Evolutionary conservation across 2,113 vertebrate species (phyloP).

Genomic region (Mungos mungo): DNA sequence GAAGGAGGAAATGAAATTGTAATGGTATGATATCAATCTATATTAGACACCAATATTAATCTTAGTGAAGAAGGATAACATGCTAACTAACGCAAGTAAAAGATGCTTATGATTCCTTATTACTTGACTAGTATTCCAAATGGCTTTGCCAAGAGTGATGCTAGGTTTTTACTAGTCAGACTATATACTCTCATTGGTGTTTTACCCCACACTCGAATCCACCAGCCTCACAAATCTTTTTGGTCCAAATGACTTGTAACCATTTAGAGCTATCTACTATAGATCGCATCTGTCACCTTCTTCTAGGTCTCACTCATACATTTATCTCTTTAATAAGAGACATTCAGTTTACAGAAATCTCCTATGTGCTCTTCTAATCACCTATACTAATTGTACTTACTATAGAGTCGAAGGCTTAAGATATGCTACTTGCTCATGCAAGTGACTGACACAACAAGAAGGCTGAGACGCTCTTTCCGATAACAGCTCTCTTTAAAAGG

Average conservation of each 20-base stretch:
- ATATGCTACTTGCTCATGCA: not conserved
- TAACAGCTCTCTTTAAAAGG: not conserved
- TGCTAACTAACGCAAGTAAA: not conserved
- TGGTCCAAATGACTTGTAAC: not conserved
- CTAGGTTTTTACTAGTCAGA: not conserved
- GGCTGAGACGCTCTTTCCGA: not conserved
- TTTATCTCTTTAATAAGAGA: not conserved
- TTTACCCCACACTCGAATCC: not conserved
- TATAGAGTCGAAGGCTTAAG: not conserved
- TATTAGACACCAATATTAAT: not conserved
- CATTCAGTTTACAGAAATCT: not conserved
- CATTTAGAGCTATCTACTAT: not conserved
- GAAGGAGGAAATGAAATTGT: not conserved
- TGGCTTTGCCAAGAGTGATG: not conserved
- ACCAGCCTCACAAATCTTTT: not conserved
- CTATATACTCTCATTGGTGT: not conserved
- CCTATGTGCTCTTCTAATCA: not conserved
- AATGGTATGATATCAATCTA: not conserved
- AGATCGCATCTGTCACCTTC: not conserved
- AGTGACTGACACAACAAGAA: not conserved
- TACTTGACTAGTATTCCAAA: not conserved
- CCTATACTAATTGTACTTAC: not conserved
- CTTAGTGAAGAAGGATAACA: not conserved
- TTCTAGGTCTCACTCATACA: not conserved
- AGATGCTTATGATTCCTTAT: not conserved